These are phyloP conservation scores for Drosophila sulfurigaster DNA, from an alignment of 1,140 invertebrate species.

Conservation along the genomic window DNA sequence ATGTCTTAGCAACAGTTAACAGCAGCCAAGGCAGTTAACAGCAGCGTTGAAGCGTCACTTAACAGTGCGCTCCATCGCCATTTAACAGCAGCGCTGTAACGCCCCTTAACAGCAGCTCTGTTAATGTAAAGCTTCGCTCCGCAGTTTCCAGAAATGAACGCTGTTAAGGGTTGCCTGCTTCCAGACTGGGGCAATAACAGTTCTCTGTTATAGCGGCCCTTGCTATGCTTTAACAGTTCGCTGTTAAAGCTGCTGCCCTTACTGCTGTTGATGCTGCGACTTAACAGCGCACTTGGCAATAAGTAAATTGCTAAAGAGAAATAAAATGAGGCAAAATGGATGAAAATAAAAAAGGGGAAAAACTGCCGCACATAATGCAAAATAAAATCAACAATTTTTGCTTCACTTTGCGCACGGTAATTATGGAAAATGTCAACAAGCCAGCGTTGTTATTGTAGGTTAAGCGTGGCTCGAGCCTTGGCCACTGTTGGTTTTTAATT, in stretches of 20 bases:
- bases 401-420: slow-evolving; percentile 79
- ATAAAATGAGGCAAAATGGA: slow-evolving; percentile 27
- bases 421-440: slow-evolving; percentile 82
- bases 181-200: slow-evolving; percentile 44
- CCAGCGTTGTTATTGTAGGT: slow-evolving; percentile 77
- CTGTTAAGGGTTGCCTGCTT: slow-evolving; percentile 41
- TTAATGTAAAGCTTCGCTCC: not conserved
- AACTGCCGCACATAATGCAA: slow-evolving; percentile 62
- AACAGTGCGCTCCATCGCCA: not conserved
- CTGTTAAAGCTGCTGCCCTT: not conserved
- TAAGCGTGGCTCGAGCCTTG: slow-evolving; percentile 75
- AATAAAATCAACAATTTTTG: slow-evolving; percentile 82
- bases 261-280: slow-evolving; percentile 5
- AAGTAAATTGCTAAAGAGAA: slow-evolving; percentile 17
- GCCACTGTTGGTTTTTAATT: slow-evolving; percentile 82
- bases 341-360: slow-evolving; percentile 20
- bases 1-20: not conserved
- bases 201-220: not conserved
- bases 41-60: not conserved
- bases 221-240: not conserved
- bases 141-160: slow-evolving; percentile 65
- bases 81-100: not conserved
- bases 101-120: slow-evolving; percentile 15
- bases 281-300: slow-evolving; percentile 31
- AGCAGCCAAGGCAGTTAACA: slow-evolving; percentile 13